Evolutionary conservation across 2,888 invertebrate genomes (phyloP).

Genomic region (Sinelater perroti): DNA sequence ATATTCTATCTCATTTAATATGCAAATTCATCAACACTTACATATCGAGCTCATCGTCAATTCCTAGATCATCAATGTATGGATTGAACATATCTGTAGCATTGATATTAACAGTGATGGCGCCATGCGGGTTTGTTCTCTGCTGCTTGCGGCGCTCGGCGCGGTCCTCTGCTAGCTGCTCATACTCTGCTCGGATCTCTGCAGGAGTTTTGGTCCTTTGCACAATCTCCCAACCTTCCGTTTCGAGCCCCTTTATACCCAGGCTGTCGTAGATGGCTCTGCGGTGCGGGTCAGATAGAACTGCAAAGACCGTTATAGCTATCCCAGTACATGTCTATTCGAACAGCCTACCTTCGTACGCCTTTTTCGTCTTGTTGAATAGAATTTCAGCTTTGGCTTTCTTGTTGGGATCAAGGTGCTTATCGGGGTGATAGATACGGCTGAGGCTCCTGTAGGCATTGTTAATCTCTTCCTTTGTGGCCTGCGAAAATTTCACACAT

Average conservation of each 20-base stretch:
- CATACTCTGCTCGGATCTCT: constrained; percentile 97
- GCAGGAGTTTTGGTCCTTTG: constrained; percentile 91
- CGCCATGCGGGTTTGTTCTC: constrained; percentile 91
- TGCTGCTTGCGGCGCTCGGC: constrained; percentile 90
- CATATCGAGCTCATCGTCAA: constrained; percentile 57
- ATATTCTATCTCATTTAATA: too few species aligned
- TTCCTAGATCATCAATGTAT: constrained; percentile 74
- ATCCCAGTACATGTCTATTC: constrained; percentile 31
- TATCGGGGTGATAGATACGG: constrained; percentile 95
- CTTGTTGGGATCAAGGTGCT: constrained; percentile 83
- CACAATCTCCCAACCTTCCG: constrained; percentile 95
- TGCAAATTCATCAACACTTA: too few species aligned
- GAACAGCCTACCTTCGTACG: constrained; percentile 85
- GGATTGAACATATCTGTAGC: constrained; percentile 94
- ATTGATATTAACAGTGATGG: constrained; percentile 86
- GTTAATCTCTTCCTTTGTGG: constrained; percentile 90
- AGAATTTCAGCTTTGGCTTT: constrained; percentile 91
- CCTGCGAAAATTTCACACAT: too few species aligned
- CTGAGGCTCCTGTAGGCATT: constrained; percentile 92
- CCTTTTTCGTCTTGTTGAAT: constrained; percentile 92
- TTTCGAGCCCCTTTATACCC: constrained; percentile 91
- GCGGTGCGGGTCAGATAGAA: constrained; percentile 90
- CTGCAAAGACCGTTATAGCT: constrained; percentile 58
- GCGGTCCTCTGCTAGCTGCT: constrained; percentile 82
- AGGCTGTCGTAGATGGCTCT: constrained; percentile 92